Base-by-base conservation (phyloP, 2,888 invertebrate genomes). In the Andrena bicolor region DNA sequence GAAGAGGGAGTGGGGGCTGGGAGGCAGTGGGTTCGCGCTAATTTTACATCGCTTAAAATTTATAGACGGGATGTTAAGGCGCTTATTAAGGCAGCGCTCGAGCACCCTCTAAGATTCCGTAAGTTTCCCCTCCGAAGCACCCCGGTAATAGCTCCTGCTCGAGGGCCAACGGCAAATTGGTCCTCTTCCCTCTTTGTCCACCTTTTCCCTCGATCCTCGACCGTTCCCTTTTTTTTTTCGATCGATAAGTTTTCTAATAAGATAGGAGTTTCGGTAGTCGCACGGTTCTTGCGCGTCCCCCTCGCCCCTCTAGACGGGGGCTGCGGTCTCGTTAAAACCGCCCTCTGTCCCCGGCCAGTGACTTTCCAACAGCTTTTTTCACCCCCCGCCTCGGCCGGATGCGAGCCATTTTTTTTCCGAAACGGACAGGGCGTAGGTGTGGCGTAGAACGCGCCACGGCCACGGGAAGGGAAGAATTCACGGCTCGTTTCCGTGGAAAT, bases 31-130 rank as follows among this genome's bases (percentile, higher is more conserved):
- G 85, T 80, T 79, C 77, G 87, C 85, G 90, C 90, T 91, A 91
- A 91, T 91, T 91, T 90, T 88, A 90, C 90, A 91, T 89, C 87
- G 87, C 82, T 84, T 87, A 80, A 90, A 91, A 91, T 91, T 91
- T 91, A 91, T 91, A 89, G 91, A 89, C 90, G 90, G 91, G 90
- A 91, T 86, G 91, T 90, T 91, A 90, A 91, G 88, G 89, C 89
- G 90, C 91, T 91, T 91, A 91, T 91, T 91, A 91, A 91, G 89
- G 89, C 88, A 84, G 73, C 63, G 75, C 72, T 71, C 82, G 78
- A 84, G 84, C 69, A 76, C 77, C 70, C 79, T 77, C 84, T 78
- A 76, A 79, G 88, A 85, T 89, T 80, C 86, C 83, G 84, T 82
- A 88, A 90, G 88, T 89, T 91, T 88, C 70, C 76, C 74, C 66